Base-by-base conservation (phyloP, 2,888 invertebrate species). In the Desoria tigrina region DNA sequence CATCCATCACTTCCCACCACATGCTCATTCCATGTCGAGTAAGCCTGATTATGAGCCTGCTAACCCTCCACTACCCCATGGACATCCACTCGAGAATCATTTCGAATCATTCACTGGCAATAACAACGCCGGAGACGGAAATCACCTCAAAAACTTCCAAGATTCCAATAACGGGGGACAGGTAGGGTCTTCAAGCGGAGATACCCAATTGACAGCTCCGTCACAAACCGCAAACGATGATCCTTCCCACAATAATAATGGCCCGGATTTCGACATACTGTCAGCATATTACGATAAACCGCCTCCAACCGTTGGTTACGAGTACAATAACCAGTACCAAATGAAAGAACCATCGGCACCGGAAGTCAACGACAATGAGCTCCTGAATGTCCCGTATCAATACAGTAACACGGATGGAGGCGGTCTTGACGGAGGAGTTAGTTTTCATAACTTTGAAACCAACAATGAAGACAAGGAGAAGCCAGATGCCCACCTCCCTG, bases 31-130 rank as follows among this genome's bases (percentile, higher is more conserved):
- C n/a, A 76, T 76, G 76, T 60, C 73, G 1, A 42, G 54, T 1
- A 62, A 68, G 21, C 65, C 74, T 2, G 76, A 76, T 53, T 76
- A 76, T 39, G 76, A 76, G 42, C 76, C 76, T 24, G 76, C 76
- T 14, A 76, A 76, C 61, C 76, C 76, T 7, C 76, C 76, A 7
- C 56, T 76, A 0, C 74, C 74, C 9, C 69, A 67, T 49, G 76
- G 73, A 7, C 74, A 74, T 42, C 66, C 68, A 0, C 61, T 66
- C 39, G 62, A 67, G 24, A 51, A 51, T 51, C 51, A 51, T 21
- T 27, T 54, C n/a, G 4, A 26, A 26, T 2, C 37, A 9, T 54
- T 54, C 26, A 7, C 3, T 23, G 23, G 21, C 4, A 45, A 32
- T 32, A 32, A 32, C 11, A 32, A 32, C 11, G 32, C 4, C 4